Evolutionary conservation across 2,888 invertebrate genomes (phyloP).

Genomic region (Lapara coniferarum): DNA sequence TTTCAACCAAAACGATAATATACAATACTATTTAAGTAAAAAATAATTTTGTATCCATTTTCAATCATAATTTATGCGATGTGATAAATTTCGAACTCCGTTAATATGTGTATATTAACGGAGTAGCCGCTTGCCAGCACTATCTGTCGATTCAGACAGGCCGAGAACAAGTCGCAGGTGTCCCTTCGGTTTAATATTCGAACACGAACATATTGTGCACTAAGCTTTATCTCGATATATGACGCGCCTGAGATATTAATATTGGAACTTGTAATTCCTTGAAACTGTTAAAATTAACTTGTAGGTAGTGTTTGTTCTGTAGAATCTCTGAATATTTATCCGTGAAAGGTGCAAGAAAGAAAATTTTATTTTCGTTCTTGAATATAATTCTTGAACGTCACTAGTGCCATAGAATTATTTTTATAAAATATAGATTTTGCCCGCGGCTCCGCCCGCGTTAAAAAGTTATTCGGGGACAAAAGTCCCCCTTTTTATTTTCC

Average conservation of each 20-base stretch:
- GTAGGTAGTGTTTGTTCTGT: background rate
- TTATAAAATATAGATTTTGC: too few relatives aligned
- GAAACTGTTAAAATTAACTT: background rate
- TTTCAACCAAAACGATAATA: too few relatives aligned
- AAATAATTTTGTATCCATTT: too few relatives aligned
- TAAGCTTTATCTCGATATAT: constrained; percentile 37
- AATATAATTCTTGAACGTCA: too few relatives aligned
- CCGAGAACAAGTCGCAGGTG: constrained; percentile 59
- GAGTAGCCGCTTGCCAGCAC: constrained; percentile 20
- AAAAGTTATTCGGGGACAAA: too few relatives aligned
- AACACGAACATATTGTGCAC: constrained; percentile 40
- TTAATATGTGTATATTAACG: constrained; percentile 24
- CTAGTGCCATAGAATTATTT: too few relatives aligned
- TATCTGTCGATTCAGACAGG: constrained; percentile 45
- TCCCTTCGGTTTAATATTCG: constrained; percentile 57
- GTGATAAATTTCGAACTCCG: background rate
- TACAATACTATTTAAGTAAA: too few relatives aligned
- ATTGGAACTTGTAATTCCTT: constrained; percentile 16
- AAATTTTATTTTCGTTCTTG: too few relatives aligned
- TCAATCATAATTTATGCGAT: background rate
- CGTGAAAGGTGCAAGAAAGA: too few relatives aligned
- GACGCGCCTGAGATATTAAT: constrained; percentile 25
- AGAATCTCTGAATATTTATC: background rate
- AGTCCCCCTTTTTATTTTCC: too few relatives aligned
- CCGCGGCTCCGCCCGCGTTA: too few relatives aligned